Evolutionary conservation across 2,113 vertebrate species (phyloP).

Genomic region (Malurus cyaneus): DNA sequence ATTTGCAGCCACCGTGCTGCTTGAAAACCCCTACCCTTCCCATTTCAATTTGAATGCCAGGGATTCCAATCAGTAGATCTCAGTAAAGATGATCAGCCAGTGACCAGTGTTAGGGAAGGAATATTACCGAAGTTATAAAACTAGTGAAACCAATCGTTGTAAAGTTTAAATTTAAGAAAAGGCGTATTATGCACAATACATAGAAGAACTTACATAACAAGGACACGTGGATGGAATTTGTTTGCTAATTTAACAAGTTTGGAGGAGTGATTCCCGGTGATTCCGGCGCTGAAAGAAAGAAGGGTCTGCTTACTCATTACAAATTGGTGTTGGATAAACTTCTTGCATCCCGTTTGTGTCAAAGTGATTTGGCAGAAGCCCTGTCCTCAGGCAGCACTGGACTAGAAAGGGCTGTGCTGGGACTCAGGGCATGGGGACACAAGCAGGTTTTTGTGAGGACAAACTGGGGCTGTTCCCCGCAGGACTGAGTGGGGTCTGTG

Average conservation of each 20-base stretch:
- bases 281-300: background rate
- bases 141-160: background rate
- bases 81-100: too few relatives aligned
- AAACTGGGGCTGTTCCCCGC: too few relatives aligned
- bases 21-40: background rate
- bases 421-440: background rate
- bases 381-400: too few relatives aligned
- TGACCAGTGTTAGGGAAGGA: too few relatives aligned
- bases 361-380: too few relatives aligned
- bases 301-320: background rate
- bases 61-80: too few relatives aligned
- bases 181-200: background rate
- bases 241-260: background rate
- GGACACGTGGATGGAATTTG: background rate
- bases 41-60: too few relatives aligned
- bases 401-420: background rate
- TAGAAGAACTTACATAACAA: background rate
- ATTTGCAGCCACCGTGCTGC: background rate
- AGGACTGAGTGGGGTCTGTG: accelerated
- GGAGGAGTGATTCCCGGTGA: background rate
- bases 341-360: background rate
- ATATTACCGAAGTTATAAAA: background rate
- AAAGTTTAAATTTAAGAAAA: background rate
- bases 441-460: background rate
- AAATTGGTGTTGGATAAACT: background rate